A percentile compares a stretch with the other conserved stretches of the same genome.
phyloP scores from a whole-genome alignment of 1,140 invertebrate genomes.

The Druon quercuslanigerum region DNA sequence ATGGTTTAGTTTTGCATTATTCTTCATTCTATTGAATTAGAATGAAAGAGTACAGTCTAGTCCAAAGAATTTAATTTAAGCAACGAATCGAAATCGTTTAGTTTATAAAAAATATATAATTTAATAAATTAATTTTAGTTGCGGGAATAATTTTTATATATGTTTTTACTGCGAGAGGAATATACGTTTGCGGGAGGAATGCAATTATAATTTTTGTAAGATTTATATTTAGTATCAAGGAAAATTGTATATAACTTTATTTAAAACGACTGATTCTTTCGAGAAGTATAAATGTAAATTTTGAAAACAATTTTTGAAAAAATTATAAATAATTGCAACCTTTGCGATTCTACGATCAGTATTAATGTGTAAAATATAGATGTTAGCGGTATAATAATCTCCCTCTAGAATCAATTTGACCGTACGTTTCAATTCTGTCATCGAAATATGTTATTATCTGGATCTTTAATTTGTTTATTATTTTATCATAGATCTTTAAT shows the following conservation, averaged over 20 bases:
- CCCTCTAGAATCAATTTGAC: too few relatives aligned
- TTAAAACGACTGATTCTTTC: not conserved
- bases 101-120: conserved; percentile 10
- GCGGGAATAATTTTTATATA: not conserved
- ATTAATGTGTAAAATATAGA: too few relatives aligned
- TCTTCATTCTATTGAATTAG: conserved; percentile 57
- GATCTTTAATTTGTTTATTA: too few relatives aligned
- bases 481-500: too few relatives aligned
- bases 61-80: conserved; percentile 56
- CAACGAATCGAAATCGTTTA: conserved; percentile 23
- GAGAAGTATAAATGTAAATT: too few relatives aligned
- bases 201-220: conserved; percentile 49
- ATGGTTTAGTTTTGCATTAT: conserved; percentile 62
- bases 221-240: not conserved
- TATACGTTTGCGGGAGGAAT: conserved; percentile 40
- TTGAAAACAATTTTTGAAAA: too few relatives aligned
- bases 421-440: too few relatives aligned
- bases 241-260: not conserved
- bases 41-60: conserved; percentile 70
- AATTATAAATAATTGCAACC: too few relatives aligned
- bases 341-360: too few relatives aligned
- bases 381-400: too few relatives aligned
- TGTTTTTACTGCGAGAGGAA: too few relatives aligned
- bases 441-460: too few relatives aligned
- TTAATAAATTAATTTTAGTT: conserved; percentile 22